These are phyloP conservation scores for Cabera pusaria DNA, from an alignment of 2,888 invertebrate species.

Conservation along the genomic window DNA sequence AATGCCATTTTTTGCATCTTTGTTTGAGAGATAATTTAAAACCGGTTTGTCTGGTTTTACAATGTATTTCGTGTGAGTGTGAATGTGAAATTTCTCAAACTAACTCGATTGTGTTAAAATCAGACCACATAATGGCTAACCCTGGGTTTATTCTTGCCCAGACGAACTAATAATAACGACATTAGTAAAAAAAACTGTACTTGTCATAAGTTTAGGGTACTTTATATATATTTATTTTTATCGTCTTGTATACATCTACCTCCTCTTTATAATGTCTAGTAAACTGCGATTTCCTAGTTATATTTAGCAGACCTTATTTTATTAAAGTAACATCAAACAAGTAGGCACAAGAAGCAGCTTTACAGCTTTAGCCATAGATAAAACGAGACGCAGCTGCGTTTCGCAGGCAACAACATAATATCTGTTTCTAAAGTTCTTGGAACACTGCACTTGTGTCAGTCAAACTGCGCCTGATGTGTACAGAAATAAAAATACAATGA, in stretches of 20 bases:
- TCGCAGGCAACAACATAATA: conserved; percentile 42
- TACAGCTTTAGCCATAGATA: conserved; percentile 8
- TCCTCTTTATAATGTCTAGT: too few species aligned
- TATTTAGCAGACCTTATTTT: too few species aligned
- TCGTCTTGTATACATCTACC: too few species aligned
- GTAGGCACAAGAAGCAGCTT: conserved; percentile 2
- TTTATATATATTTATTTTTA: too few species aligned
- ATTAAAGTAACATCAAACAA: conserved; percentile 22
- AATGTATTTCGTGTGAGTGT: conserved; percentile 20
- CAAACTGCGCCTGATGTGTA: conserved; percentile 47
- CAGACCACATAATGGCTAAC: too few species aligned
- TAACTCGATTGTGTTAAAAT: conserved; percentile 14
- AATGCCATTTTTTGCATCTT: conserved; percentile 21
- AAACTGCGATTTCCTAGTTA: too few species aligned
- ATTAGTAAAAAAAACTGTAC: too few species aligned
- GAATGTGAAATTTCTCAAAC: conserved; percentile 20
- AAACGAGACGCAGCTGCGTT: conserved; percentile 45
- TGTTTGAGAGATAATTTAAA: conserved; percentile 15
- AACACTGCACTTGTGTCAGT: conserved; percentile 68
- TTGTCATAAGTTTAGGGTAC: too few species aligned
- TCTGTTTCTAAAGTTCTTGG: conserved; percentile 66
- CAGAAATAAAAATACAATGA: conserved; percentile 71
- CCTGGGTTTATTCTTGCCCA: too few species aligned
- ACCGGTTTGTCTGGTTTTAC: conserved; percentile 19
- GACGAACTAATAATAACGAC: too few species aligned